Conservation (phyloP, 2,888 invertebrate genomes). For the Napeogenes inachia region DNA sequence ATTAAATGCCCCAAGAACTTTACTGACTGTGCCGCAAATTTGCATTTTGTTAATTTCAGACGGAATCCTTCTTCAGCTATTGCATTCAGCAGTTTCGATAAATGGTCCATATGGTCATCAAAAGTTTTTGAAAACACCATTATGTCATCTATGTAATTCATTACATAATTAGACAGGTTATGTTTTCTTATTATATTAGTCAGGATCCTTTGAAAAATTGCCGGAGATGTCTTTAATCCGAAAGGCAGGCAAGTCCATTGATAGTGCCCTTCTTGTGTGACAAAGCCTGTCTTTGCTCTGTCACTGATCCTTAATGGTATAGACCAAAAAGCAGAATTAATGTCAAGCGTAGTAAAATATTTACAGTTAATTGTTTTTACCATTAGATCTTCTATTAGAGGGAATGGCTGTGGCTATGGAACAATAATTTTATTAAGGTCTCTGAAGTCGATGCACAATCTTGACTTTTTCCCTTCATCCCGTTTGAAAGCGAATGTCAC, state of each 20-base stretch:
- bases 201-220: constrained; percentile 47
- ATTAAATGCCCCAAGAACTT: constrained; percentile 16
- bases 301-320: too few species aligned
- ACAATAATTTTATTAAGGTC: constrained; percentile 34
- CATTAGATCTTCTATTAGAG: constrained; percentile 42
- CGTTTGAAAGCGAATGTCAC: constrained; percentile 31
- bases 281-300: constrained; percentile 42
- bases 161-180: constrained; percentile 22
- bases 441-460: too few species aligned
- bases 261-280: too few species aligned
- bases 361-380: constrained; percentile 41
- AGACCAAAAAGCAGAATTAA: too few species aligned
- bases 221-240: constrained; percentile 44
- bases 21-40: constrained; percentile 16
- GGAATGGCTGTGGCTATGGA: constrained; percentile 39
- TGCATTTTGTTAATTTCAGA: constrained; percentile 21
- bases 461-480: constrained; percentile 30
- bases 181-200: too few species aligned
- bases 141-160: constrained; percentile 29
- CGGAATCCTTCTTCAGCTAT: constrained; percentile 23
- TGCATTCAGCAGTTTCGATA: constrained; percentile 27
- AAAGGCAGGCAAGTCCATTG: constrained; percentile 44
- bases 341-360: constrained; percentile 42
- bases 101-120: constrained; percentile 30
- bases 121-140: constrained; percentile 34